Base-by-base conservation (phyloP, 2,113 vertebrate genomes). In the Heliornis fulica region DNA sequence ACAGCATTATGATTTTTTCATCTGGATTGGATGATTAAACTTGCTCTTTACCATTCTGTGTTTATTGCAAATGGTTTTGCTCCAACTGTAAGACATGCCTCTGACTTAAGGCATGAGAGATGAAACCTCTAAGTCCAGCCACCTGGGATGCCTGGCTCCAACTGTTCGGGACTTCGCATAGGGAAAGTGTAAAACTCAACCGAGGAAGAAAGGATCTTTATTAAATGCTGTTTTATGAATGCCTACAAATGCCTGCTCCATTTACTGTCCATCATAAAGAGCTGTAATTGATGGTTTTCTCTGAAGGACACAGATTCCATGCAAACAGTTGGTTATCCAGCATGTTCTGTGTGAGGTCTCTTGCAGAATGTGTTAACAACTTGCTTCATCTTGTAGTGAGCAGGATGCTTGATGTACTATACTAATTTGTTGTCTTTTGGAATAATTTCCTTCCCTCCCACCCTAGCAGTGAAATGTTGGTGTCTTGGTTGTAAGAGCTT, bases 1-100 rank as follows among this genome's bases (percentile, higher is more conserved):
- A 92, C 89, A 95, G 92, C 66, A 68, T 91, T 94, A 70, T 93
- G 84, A 77, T 91, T 93, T 85, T 96, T 95, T 96, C 72, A 93
- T 90, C 66, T 92, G 82, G 57, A 80, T 11, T 84, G 87, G 78
- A 41, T 88, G 85, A 94, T 87, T 96, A 95, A 81, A 92, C 92
- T 91, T 88, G 40, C 53, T 96, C 34, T 87, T 94, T 84, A 82
- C 59, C 25, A 61, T 81, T 89, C 72, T 40, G 64, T 61, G 57
- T 74, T 95, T 90, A 40, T 81, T 90, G 87, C 45, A 92, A 76
- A 72, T 56, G 41, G 26, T 70, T 96, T 96, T 94, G 51, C 82
- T 91, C 66, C 51, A 68, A 45, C 46, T 87, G 61, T 56, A 40
- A 70, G 90, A 81, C 28, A 21, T 72, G 31, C 20, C 31, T 76